Conservation (phyloP, 64 coral and sea anemone species). For the Astreopora myriophthalma region DNA sequence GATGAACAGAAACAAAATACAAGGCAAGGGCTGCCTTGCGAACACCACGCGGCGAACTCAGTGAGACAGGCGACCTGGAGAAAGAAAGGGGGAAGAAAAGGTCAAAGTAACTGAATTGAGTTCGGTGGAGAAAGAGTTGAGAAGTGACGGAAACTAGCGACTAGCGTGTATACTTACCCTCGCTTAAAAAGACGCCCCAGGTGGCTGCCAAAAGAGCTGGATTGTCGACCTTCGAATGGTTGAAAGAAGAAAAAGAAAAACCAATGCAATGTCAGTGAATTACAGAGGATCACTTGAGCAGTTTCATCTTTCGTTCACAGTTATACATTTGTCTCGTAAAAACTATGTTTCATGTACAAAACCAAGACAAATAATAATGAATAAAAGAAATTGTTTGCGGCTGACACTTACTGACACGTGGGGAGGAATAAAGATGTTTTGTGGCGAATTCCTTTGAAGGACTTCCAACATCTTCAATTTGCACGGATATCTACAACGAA, state of each 20-base stretch:
- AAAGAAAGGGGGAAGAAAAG: background rate
- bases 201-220: background rate
- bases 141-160: background rate
- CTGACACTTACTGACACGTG: constrained; percentile 17
- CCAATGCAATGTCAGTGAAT: too few species aligned
- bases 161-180: background rate
- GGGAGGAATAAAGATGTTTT: constrained; percentile 17
- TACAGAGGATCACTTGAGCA: background rate
- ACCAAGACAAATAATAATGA: too few species aligned
- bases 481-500: constrained; percentile 11
- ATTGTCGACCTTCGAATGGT: background rate
- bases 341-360: too few species aligned
- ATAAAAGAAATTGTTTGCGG: background rate
- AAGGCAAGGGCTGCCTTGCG: background rate
- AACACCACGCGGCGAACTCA: constrained; percentile 11
- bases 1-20: constrained; percentile 37
- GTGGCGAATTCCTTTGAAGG: constrained; percentile 24
- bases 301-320: too few species aligned
- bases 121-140: too few species aligned
- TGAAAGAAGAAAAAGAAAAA: background rate
- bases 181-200: constrained; percentile 24
- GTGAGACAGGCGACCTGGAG: constrained; percentile 1
- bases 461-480: constrained; percentile 39
- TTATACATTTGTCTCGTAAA: too few species aligned
- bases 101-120: too few species aligned